Evolutionary conservation across 2,113 vertebrate species (phyloP).

Genomic region (Tachuris rubrigastra): DNA sequence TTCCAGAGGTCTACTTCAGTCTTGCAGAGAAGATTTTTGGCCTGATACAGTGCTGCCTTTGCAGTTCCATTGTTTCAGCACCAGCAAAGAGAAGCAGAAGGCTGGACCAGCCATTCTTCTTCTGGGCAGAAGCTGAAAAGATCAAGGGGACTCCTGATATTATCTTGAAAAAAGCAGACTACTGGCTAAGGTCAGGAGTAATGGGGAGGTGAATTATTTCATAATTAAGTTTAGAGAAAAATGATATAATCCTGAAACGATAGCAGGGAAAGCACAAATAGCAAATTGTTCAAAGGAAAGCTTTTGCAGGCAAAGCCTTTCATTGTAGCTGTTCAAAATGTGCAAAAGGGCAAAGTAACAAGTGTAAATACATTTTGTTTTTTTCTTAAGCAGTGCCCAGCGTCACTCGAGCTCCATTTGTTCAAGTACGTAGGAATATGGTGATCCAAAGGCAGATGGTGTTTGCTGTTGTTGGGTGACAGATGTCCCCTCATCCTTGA

Average conservation of each 20-base stretch:
- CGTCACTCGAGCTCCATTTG: slow-evolving; percentile 20
- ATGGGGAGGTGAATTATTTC: not conserved
- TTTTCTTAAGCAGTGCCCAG: not conserved
- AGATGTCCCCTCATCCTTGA: slow-evolving; percentile 39
- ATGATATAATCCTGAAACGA: not conserved
- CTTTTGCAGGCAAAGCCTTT: not conserved
- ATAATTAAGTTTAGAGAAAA: not conserved
- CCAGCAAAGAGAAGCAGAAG: not conserved
- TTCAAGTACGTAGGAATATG: not conserved
- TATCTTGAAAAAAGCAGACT: not conserved
- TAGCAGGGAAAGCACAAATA: not conserved
- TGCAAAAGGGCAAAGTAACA: not conserved
- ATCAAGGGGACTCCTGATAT: not conserved
- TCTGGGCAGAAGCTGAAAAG: not conserved
- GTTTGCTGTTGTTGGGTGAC: not conserved
- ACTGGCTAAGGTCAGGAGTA: not conserved
- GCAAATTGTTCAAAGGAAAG: not conserved
- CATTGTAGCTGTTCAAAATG: not conserved
- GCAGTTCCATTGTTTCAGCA: not conserved
- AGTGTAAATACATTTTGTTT: not conserved
- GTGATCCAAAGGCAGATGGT: slow-evolving; percentile 29
- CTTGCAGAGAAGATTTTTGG: not conserved
- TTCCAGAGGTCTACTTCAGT: not conserved
- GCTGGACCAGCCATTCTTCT: not conserved
- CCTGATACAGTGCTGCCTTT: not conserved